These are phyloP conservation scores for Dasysyrphus tricinctus DNA, from an alignment of 2,888 invertebrate species.

Conservation along the genomic window DNA sequence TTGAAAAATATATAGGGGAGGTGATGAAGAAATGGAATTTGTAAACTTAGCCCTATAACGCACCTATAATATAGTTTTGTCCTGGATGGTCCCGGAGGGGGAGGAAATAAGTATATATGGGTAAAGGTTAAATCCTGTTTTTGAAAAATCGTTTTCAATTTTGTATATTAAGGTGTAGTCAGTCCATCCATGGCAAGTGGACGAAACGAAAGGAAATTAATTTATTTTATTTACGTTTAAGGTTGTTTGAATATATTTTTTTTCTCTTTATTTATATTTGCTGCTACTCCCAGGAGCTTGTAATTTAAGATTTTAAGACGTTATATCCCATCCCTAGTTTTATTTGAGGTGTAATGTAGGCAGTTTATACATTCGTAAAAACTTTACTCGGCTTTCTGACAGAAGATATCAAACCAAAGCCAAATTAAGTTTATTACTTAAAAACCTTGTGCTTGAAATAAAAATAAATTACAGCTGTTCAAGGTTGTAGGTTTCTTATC, in stretches of 20 bases:
- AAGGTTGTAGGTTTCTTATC: too few species aligned
- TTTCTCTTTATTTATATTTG: neutral
- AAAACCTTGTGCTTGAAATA: too few species aligned
- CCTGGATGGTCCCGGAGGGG: neutral
- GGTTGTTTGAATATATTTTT: neutral
- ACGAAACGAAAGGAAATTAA: neutral
- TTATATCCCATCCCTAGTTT: neutral
- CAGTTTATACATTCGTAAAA: too few species aligned
- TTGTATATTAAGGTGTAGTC: neutral
- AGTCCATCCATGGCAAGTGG: neutral
- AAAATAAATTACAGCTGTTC: too few species aligned
- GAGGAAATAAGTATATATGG: neutral
- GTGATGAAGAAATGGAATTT: conserved; percentile 21
- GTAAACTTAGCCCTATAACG: conserved; percentile 26
- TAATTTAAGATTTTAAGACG: neutral
- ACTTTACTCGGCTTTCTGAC: neutral
- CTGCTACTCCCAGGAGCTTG: neutral
- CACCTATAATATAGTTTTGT: conserved; percentile 5
- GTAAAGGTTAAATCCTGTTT: conserved; percentile 9
- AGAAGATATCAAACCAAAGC: too few species aligned
- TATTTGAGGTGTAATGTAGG: neutral
- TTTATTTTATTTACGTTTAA: conserved; percentile 5
- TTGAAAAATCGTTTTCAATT: conserved; percentile 30
- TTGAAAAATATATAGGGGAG: neutral
- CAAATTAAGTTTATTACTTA: too few species aligned